A percentile compares a stretch with the other conserved stretches of the same genome.
These are phyloP conservation scores for Hippopotamyrus pictus DNA, from an alignment of 2,797 vertebrate genomes.

Conservation along the genomic window DNA sequence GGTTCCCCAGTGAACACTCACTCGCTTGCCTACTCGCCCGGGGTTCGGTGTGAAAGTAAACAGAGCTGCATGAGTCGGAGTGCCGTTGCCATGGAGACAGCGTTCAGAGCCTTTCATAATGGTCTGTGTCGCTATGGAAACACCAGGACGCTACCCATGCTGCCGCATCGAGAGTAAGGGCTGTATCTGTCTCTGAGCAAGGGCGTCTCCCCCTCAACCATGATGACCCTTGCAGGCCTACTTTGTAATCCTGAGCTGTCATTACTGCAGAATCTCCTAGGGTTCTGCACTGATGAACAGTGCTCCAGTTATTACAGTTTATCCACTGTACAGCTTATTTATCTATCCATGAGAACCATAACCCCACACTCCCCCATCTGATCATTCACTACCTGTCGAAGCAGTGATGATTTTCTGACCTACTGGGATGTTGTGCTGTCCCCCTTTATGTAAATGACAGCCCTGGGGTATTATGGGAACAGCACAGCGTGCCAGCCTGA, in stretches of 20 bases:
- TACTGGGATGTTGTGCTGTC: not conserved
- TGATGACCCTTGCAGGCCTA: not conserved
- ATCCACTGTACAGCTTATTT: not conserved
- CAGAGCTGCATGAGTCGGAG: not conserved
- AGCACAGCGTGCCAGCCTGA: not conserved
- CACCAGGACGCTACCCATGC: slow-evolving; percentile 56
- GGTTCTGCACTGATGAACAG: not conserved
- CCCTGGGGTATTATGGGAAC: not conserved
- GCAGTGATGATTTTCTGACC: not conserved
- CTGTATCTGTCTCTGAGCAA: not conserved
- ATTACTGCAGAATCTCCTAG: not conserved
- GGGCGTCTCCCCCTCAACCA: not conserved
- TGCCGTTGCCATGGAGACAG: slow-evolving; percentile 36
- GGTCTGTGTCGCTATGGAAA: slow-evolving; percentile 59
- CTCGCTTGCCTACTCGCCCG: not conserved
- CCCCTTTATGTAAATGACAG: not conserved
- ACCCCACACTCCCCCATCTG: not conserved
- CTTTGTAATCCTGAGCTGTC: not conserved
- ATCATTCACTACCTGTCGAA: not conserved
- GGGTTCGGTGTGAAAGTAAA: not conserved
- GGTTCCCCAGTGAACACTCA: not conserved
- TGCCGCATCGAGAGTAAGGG: not conserved
- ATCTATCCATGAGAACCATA: not conserved
- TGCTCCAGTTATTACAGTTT: not conserved
- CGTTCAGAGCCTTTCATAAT: slow-evolving; percentile 44